Evolutionary conservation across 2,113 vertebrate genomes (phyloP), one percentile per base, ranked within the genome.

Genomic region (Pungitius pungitius): DNA sequence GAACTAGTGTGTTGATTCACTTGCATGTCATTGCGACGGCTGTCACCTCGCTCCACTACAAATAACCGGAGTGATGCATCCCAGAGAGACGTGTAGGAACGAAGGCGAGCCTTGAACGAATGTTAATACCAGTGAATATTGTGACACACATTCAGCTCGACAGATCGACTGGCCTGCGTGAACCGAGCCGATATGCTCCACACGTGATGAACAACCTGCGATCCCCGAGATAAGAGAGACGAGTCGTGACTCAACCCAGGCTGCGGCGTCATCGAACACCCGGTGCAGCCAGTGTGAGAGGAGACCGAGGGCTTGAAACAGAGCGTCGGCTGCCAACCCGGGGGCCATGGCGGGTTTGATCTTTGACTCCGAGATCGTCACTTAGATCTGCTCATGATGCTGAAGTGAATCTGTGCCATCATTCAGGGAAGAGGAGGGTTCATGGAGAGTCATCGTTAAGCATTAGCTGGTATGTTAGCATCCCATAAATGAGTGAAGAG

Each of bases 301-400:
- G 85, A 83, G 77, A 78, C 71, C 3, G 40, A 68, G 67, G 75
- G 68, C 33, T 82, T 27, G 15, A 83, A 35, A 83, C 80, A 27
- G 43, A 5, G 1, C 7, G 33, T 65, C 68, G 61, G 64, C 77
- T 71, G 69, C 77, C 79, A 71, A 18, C 17, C 8, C 40, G 20
- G 74, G 84, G 73, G 78, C 58, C 47, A 45, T 18, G 58, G 20
- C 58, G 71, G 81, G 82, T 89, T 90, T 87, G 54, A 88, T 91
- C 81, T 85, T 72, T 63, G 72, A 86, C 74, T 84, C 73, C 54
- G 15, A 85, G 84, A 87, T 90, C 81, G 85, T 86, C 84, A 85
- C 76, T 65, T 67, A 87, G 81, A 89, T 91, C 78, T 81, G 60
- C 76, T 82, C 59, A 27, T 42, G 71, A 66, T 68, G 64, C 81